A percentile compares a stretch with the other conserved stretches of the same genome.
phyloP scores from a whole-genome alignment of 2,113 vertebrate genomes.

The Leptodactylus fuscus region DNA sequence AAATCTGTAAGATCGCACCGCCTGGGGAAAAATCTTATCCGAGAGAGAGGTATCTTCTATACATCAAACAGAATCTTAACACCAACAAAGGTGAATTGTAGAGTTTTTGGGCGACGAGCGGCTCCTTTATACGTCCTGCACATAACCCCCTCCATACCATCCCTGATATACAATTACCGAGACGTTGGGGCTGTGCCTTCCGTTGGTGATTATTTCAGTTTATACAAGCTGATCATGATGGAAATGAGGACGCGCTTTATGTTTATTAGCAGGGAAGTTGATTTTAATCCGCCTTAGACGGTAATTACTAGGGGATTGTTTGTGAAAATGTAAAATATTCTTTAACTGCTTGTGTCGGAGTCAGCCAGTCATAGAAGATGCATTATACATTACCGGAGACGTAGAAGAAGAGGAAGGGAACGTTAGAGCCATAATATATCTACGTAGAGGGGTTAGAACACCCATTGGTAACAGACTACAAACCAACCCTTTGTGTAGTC shows the following conservation, averaged over 20 bases:
- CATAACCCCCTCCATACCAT: no score
- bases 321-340: slow-evolving; percentile 27
- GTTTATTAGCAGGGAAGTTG: slow-evolving; percentile 49
- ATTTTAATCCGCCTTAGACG: slow-evolving; percentile 43
- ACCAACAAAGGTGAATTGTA: slow-evolving; percentile 47
- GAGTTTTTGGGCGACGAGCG: not conserved
- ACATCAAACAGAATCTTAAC: slow-evolving; percentile 44
- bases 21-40: slow-evolving; percentile 36
- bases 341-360: slow-evolving; percentile 10
- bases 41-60: slow-evolving; percentile 30
- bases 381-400: not conserved
- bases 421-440: not conserved
- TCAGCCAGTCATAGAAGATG: not conserved
- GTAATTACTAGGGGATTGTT: slow-evolving; percentile 51
- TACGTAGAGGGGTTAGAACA: no score
- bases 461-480: not conserved
- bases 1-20: slow-evolving; percentile 46
- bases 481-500: not conserved
- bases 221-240: slow-evolving; percentile 46
- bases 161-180: not conserved
- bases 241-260: slow-evolving; percentile 16
- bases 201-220: slow-evolving; percentile 9
- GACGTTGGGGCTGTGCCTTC: not conserved
- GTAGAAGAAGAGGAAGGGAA: not conserved
- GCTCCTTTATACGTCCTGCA: not conserved